Base-by-base conservation (phyloP, 2,797 vertebrate genomes). In the Crocidura indochinensis region DNA sequence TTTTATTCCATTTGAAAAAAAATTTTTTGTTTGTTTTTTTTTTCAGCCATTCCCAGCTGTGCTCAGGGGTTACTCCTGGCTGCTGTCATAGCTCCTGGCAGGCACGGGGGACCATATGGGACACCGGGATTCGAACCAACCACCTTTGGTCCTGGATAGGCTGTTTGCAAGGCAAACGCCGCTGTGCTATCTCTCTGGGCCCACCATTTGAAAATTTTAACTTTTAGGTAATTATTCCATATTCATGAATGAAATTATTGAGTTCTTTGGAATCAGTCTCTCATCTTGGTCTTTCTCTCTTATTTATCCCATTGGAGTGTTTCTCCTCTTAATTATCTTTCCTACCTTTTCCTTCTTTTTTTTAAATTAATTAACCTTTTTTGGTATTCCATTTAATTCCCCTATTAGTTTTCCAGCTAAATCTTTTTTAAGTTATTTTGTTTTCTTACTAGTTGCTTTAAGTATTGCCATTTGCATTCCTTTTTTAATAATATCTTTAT, bases 221-320 rank as follows among this genome's bases (percentile, higher is more conserved):
- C 47, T 68, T 64, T 90, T 78, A 92, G 69, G 67, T 82, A 10
- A 73, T 89, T 69, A 53, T 11, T 62, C n/a, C 46, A 71, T 65
- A 71, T 84, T 69, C 38, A 75, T 60, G 24, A 93, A 26, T 60
- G 15, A 87, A 60, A 71, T 38, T 75, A 56, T 60, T 75, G 26
- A 64, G n/a, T 64, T 75, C 3, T 4, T 7, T 84, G 4, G 17
- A 8, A 71, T 88, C 81, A 67, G 60, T 29, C 24, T 73, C 26
- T 27, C 64, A 26, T 74, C 73, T 75, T 49, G 19, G 22, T 88
- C 9, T 46, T 83, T 83, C 31, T 68, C 74, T 68, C 68, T 49
- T 74, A 5, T 17, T 49, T 84, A 49, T 74, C 81, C 26, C 49
- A 46, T 80, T 84, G 74, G 22, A 68, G 38, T 62, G 88, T 67